phyloP scores from a whole-genome alignment of 2,113 vertebrate species.

The Sinocyclocheilus maitianheensis region DNA sequence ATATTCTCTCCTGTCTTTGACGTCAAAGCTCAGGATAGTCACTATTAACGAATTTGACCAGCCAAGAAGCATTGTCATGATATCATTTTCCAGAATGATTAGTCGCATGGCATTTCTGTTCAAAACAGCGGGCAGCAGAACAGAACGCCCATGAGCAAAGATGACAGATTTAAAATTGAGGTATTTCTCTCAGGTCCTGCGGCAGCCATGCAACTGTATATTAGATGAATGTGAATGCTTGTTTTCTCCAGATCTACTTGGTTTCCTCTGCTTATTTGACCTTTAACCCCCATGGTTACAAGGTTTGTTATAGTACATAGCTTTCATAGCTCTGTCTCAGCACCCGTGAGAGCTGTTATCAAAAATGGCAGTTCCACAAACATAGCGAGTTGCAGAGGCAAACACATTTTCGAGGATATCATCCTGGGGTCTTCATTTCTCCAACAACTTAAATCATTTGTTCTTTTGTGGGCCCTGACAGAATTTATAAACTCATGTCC shows the following conservation, averaged over 20 bases:
- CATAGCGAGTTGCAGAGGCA: not conserved
- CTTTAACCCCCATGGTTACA: not conserved
- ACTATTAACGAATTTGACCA: not conserved
- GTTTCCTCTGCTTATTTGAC: not conserved
- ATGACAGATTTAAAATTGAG: not conserved
- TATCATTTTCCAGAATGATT: not conserved
- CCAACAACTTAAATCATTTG: slow-evolving; percentile 5
- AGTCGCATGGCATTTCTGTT: not conserved
- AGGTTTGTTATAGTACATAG: slow-evolving; percentile 1
- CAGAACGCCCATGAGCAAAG: not conserved
- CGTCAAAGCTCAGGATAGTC: not conserved
- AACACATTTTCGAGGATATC: slow-evolving; percentile 22
- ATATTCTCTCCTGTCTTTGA: too few relatives aligned
- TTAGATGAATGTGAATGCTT: not conserved
- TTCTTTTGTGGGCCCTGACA: slow-evolving; percentile 30
- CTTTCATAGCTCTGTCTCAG: not conserved
- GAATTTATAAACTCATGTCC: slow-evolving; percentile 26
- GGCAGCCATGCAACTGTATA: not conserved
- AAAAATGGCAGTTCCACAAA: slow-evolving; percentile 6
- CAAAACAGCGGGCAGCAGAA: not conserved
- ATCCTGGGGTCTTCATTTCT: slow-evolving; percentile 15
- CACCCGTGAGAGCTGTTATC: not conserved
- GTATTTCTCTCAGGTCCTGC: not conserved
- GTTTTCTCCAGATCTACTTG: not conserved
- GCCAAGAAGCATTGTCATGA: not conserved